Base-by-base conservation (phyloP, 2,888 invertebrate genomes). In the Sinodicranocentrus sp. region DNA sequence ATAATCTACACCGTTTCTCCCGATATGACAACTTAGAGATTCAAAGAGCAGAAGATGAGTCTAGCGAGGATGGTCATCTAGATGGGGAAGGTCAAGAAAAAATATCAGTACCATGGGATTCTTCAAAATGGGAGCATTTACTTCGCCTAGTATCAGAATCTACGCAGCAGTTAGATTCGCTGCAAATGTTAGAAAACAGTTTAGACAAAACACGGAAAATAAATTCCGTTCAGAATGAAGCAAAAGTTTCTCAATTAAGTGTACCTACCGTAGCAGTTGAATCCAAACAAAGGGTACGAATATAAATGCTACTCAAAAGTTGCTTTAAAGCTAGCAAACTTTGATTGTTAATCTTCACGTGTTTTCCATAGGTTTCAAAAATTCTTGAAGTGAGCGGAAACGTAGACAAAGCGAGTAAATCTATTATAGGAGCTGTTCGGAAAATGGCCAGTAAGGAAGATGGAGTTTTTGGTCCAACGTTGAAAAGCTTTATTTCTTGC, bases 61-160 rank as follows among this genome's bases (percentile, higher is more conserved):
- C 86, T 0, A 86, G 76, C 28, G 87, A 88, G 21, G 88, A 85
- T 26, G 84, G 77, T 19, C 82, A 85, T 43, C 68, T 82, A 17
- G 85, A 85, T 19, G 82, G 82, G 0, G 85, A 82, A 43, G 84
- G 85, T 25, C 82, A 85, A 10, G 87, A 89, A 77, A 87, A 86
- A 71, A 89, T 97, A 91, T 96, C 96, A 1, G 96, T 96, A 89
- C 97, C 97, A 0, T 97, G 97, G 97, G 84, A 85, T 67, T 85
- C 85, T 15, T 83, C 80, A 0, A 85, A 85, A 48, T 85, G 85
- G 85, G 85, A 85, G 19, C 85, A 85, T 71, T 84, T 85, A 26
- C 25, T 85, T 48, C 70, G 87, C 33, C 85, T 88, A 5, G 88
- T 89, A 2, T 88, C 88, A 2, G 89, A 89, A 43, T 89, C 89